Conservation (phyloP, 2,113 vertebrate genomes). For the Vanacampus margaritifer region DNA sequence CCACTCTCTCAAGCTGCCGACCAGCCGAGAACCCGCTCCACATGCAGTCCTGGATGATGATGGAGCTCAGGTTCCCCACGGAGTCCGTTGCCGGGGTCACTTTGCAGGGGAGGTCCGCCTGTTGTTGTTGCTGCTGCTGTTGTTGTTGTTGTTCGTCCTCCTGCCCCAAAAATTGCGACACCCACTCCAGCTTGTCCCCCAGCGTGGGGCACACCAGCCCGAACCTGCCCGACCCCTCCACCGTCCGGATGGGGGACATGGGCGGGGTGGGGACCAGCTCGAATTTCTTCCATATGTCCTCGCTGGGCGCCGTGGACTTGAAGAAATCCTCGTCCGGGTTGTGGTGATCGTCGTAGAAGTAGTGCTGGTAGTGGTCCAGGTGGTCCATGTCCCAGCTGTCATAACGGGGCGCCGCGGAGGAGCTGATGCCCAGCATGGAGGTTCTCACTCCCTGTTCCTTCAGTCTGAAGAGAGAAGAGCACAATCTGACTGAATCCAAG, state of each 20-base stretch:
- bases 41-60: slow-evolving; percentile 93
- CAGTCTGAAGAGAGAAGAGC: slow-evolving; percentile 44
- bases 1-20: slow-evolving; percentile 84
- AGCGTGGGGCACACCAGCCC: slow-evolving; percentile 55
- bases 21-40: slow-evolving; percentile 91
- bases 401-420: slow-evolving; percentile 56
- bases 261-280: slow-evolving; percentile 91
- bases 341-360: slow-evolving; percentile 90
- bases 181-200: slow-evolving; percentile 79
- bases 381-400: slow-evolving; percentile 85
- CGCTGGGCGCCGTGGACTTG: slow-evolving; percentile 89
- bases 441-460: slow-evolving; percentile 55
- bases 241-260: slow-evolving; percentile 76
- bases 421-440: slow-evolving; percentile 68
- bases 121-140: slow-evolving; percentile 21
- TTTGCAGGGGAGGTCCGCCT: slow-evolving; percentile 73
- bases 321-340: slow-evolving; percentile 88
- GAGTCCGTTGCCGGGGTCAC: slow-evolving; percentile 69
- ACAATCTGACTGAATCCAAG: slow-evolving; percentile 1
- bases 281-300: slow-evolving; percentile 98
- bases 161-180: slow-evolving; percentile 77
- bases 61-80: slow-evolving; percentile 85
- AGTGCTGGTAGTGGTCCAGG: slow-evolving; percentile 84
- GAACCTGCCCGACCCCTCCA: slow-evolving; percentile 65
- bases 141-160: slow-evolving; percentile 76